phyloP scores from a whole-genome alignment of 2,888 invertebrate genomes.

The Alviniconcha strummeri region DNA sequence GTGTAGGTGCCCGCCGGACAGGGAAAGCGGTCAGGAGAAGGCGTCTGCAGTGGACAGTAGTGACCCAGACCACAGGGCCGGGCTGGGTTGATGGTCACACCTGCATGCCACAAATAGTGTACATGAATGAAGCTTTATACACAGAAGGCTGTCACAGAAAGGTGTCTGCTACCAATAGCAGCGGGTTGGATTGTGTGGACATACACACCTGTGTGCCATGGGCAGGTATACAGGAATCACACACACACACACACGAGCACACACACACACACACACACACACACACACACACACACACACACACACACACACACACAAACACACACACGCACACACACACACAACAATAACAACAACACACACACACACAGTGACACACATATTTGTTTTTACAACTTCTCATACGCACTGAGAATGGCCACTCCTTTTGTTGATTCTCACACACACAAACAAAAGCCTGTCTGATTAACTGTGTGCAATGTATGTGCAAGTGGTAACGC shows the following conservation, averaged over 20 bases:
- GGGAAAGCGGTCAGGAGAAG: constrained; percentile 59
- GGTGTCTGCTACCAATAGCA: no score
- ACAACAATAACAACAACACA: not conserved
- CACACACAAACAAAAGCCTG: no score
- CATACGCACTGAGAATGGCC: no score
- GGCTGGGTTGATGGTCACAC: constrained; percentile 49
- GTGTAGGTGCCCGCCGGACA: constrained; percentile 65
- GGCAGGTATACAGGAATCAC: not conserved
- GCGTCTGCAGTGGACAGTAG: constrained; percentile 66
- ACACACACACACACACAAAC: not conserved
- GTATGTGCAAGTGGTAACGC: no score
- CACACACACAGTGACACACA: constrained; percentile 1
- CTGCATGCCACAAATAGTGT: constrained; percentile 28
- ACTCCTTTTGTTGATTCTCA: no score
- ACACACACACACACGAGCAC: not conserved
- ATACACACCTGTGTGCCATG: no score
- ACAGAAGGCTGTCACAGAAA: no score
- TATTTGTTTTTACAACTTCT: no score
- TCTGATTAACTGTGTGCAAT: no score
- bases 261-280: not conserved
- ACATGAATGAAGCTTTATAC: no score
- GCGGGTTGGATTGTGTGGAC: no score
- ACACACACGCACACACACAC: constrained; percentile 9
- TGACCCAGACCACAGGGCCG: constrained; percentile 60
- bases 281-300: constrained; percentile 3